Base-by-base conservation (phyloP, 2,888 invertebrate species). In the Drosophila flavopinicola region DNA sequence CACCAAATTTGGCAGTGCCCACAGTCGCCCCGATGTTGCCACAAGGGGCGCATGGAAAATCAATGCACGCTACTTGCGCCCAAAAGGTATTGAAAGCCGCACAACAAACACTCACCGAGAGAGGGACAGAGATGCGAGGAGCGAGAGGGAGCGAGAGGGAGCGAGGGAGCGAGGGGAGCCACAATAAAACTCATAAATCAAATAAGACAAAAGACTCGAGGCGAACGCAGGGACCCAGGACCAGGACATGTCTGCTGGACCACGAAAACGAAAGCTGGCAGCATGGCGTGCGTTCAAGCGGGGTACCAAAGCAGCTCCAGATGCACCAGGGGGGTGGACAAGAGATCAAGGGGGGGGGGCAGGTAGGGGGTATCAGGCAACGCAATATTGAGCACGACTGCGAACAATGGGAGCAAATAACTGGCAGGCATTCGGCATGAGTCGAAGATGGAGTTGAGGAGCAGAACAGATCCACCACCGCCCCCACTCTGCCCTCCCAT, bases 111-210 rank as follows among this genome's bases (percentile, higher is more conserved):
- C 72, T 39, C 58, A 54, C 24, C 42, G 59, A 39, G 38, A 25
- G 27, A 11, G 52, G 13, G 27, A 15, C 25, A 42, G 30, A 29
- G 44, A 37, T n/a, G n/a, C n/a, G 5, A 20, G n/a, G 17, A 17
- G 17, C 2, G 10, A 17, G n/a, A 35, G 9, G 17, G 6, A 17
- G 15, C 7, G 3, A 33, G 32, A 33, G 17, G 38, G 48, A 24
- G 10, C 11, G 10, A n/a, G 15, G 11, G 33, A 15, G 27, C 11
- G 33, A 13, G 35, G 25, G 56, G 75, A 59, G 66, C 66, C 79
- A 86, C 89, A 88, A 88, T 88, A 88, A 88, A 88, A 89, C 86
- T 86, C 89, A 88, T 88, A 88, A 88, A 88, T 88, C 88, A 88
- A 88, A 88, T 85, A 68, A 86, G 89, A 88, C 88, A 88, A 85